phyloP scores from a whole-genome alignment of 2,113 vertebrate species.

The Dicerorhinus sumatrensis region DNA sequence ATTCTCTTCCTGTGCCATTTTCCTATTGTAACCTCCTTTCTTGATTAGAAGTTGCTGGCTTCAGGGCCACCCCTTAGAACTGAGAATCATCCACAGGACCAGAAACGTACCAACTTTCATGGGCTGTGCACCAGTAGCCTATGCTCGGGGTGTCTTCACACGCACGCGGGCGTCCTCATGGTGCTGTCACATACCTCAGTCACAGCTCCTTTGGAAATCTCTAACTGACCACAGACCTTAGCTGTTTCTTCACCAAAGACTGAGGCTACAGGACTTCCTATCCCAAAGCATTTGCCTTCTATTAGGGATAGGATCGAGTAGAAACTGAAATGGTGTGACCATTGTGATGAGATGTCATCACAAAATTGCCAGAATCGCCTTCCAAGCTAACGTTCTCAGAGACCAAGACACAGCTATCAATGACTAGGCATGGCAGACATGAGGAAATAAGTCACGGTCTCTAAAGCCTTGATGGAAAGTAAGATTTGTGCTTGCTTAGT shows the following conservation, averaged over 20 bases:
- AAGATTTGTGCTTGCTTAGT: neutral
- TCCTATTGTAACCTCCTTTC: neutral
- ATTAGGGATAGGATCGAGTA: neutral
- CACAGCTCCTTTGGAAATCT: neutral
- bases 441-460: neutral
- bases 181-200: fast-evolving
- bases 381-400: neutral
- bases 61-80: neutral
- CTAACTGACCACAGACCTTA: neutral
- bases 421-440: fast-evolving
- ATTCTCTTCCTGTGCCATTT: neutral
- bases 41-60: neutral
- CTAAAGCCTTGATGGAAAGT: neutral
- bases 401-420: neutral
- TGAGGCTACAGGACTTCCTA: neutral
- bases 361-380: neutral
- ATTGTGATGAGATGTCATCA: neutral
- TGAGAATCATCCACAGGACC: neutral
- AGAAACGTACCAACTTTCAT: fast-evolving
- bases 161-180: fast-evolving
- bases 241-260: neutral
- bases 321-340: neutral
- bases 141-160: fast-evolving
- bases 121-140: neutral
- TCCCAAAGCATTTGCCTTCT: neutral